phyloP scores from a whole-genome alignment of 1,140 invertebrate genomes.

The Oscheius sp. region DNA sequence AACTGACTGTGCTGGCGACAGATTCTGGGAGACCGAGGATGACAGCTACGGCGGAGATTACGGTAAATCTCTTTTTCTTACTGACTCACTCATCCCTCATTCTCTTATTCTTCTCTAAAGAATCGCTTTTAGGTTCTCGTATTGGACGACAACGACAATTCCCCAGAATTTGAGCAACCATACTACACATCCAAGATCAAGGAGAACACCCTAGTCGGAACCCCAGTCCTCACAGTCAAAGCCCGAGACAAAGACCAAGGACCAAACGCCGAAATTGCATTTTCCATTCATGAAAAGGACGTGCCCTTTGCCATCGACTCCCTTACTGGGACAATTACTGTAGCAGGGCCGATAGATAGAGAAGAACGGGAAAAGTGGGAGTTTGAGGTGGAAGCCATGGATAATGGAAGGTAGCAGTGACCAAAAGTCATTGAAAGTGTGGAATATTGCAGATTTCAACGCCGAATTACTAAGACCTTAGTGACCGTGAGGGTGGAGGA shows the following conservation, averaged over 20 bases:
- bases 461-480: not conserved
- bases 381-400: not conserved
- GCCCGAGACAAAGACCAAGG: constrained; percentile 14
- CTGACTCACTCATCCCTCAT: not conserved
- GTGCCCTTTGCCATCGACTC: constrained; percentile 72
- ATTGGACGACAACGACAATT: constrained; percentile 89
- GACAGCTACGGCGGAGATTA: not conserved
- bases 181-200: constrained; percentile 64
- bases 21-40: not conserved
- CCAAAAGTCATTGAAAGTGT: not conserved
- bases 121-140: constrained; percentile 62
- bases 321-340: constrained; percentile 80
- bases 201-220: constrained; percentile 78
- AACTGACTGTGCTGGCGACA: not conserved
- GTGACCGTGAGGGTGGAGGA: constrained; percentile 2
- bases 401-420: constrained; percentile 25
- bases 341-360: constrained; percentile 16
- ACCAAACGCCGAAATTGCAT: not conserved
- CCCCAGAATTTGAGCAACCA: constrained; percentile 72
- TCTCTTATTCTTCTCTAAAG: not conserved
- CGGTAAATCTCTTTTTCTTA: not conserved
- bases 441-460: not conserved
- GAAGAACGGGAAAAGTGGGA: constrained; percentile 6
- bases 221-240: constrained; percentile 67
- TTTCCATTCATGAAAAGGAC: constrained; percentile 69